Evolutionary conservation across 2,797 vertebrate species (phyloP).

Genomic region (Galagoides demidoff): DNA sequence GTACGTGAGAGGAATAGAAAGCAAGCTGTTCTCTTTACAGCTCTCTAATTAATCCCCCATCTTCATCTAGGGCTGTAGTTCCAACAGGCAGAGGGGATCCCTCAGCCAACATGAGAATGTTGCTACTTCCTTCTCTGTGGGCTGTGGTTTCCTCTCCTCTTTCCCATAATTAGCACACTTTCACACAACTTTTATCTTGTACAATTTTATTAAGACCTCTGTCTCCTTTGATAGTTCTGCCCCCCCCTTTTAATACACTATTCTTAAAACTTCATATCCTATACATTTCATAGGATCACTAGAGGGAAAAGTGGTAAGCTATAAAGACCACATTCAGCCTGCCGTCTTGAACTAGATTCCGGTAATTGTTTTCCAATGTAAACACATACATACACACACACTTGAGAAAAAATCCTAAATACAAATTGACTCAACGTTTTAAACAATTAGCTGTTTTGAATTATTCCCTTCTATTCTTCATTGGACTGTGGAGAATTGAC

Average conservation of each 20-base stretch:
- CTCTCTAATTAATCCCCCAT: conserved; percentile 36
- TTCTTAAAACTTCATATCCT: not conserved
- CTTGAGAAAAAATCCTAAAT: not conserved
- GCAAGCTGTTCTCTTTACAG: not conserved
- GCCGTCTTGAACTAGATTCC: not conserved
- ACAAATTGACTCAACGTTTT: not conserved
- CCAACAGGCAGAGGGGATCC: not conserved
- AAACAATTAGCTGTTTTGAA: not conserved
- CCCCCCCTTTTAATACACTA: not conserved
- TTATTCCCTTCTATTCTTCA: not conserved
- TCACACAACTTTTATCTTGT: not conserved
- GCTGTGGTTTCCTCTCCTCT: not conserved
- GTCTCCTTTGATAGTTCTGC: not conserved
- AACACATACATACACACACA: not conserved
- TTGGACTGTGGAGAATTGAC: not conserved
- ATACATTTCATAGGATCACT: not conserved
- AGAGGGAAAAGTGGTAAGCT: not conserved
- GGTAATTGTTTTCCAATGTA: not conserved
- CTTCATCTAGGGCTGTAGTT: not conserved
- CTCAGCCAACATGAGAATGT: not conserved
- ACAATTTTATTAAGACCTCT: not conserved
- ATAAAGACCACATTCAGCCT: not conserved
- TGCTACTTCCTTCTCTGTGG: not conserved
- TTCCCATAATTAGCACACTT: not conserved
- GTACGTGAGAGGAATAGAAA: conserved; percentile 3